Evolutionary conservation across 1,140 invertebrate genomes (phyloP), one percentile per base, ranked within the genome.

Genomic region (Paralvinella palmiformis): DNA sequence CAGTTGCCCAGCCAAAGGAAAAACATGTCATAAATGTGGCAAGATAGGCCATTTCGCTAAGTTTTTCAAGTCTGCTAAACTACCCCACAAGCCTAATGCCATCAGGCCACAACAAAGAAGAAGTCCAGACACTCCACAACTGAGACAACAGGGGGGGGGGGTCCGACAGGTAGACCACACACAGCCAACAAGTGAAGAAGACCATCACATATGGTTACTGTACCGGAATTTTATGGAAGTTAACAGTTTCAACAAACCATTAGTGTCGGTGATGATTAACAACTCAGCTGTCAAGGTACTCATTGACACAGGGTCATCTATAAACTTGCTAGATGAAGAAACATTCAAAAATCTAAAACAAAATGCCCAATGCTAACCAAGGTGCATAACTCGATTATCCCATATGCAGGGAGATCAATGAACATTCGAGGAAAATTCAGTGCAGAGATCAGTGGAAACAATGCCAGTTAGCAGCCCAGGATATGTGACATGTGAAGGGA

Each of bases 201-300:
- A 33, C 27, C 29, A 57, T 13, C 33, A 57, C 55, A 57, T 36
- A 57, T 31, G 55, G 29, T 57, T 32, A 57, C 7, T 32, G 27
- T 31, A 33, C 2, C 29, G n/a, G n/a, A n/a, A 57, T 29, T 20
- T 24, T 20, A n/a, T 13, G 55, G 3, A 32, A 31, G 55, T 32
- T 7, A 32, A 57, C 29, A 36, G n/a, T n/a, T 24, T 57, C 55
- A 57, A 57, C 27, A 52, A 52, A 32, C 55, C 55, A 57, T 10
- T 31, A 32, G 55, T 57, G 17, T 31, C 55, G 5, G 27, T 57
- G 27, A 57, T 22, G 17, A 56, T 33, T 31, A 33, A 57, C 27
- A 57, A 57, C 17, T 31, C 0, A 13, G 27, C 27, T n/a, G 29
- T 57, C 17, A 57, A 32, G 22, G 33, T 57, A 5, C 33, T 32